phyloP scores from a whole-genome alignment of 1,140 invertebrate species.

The Atta cephalotes region DNA sequence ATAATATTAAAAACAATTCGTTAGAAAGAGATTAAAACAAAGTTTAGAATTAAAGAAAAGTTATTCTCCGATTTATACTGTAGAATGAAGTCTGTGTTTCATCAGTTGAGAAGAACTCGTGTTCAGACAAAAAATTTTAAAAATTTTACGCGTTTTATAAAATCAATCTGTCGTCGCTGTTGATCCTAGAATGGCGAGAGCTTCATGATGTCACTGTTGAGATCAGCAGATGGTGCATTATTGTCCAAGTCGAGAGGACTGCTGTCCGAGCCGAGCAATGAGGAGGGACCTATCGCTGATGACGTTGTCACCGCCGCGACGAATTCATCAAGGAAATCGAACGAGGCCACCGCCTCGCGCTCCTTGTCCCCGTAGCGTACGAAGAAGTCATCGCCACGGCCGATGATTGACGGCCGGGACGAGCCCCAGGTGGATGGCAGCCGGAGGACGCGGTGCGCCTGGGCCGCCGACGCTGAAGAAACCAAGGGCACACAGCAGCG shows the following conservation, averaged over 20 bases:
- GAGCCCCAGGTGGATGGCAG: slow-evolving; percentile 85
- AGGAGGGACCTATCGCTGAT: slow-evolving; percentile 56
- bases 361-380: slow-evolving; percentile 92
- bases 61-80: neutral
- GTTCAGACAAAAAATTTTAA: neutral
- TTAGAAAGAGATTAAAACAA: neutral
- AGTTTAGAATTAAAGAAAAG: neutral
- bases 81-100: neutral
- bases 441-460: slow-evolving; percentile 87
- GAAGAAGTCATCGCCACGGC: slow-evolving; percentile 90
- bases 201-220: slow-evolving; percentile 75
- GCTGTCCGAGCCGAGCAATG: slow-evolving; percentile 85
- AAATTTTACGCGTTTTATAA: neutral
- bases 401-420: slow-evolving; percentile 89
- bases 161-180: neutral
- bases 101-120: neutral
- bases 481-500: slow-evolving; percentile 80
- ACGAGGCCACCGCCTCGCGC: slow-evolving; percentile 91
- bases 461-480: slow-evolving; percentile 87
- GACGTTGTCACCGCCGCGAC: slow-evolving; percentile 71
- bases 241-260: slow-evolving; percentile 67
- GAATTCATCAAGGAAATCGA: slow-evolving; percentile 92
- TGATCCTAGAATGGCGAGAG: slow-evolving; percentile 73
- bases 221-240: slow-evolving; percentile 64
- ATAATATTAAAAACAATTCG: neutral